Evolutionary conservation across 2,888 invertebrate genomes (phyloP).

Genomic region (Orchestes rusci): DNA sequence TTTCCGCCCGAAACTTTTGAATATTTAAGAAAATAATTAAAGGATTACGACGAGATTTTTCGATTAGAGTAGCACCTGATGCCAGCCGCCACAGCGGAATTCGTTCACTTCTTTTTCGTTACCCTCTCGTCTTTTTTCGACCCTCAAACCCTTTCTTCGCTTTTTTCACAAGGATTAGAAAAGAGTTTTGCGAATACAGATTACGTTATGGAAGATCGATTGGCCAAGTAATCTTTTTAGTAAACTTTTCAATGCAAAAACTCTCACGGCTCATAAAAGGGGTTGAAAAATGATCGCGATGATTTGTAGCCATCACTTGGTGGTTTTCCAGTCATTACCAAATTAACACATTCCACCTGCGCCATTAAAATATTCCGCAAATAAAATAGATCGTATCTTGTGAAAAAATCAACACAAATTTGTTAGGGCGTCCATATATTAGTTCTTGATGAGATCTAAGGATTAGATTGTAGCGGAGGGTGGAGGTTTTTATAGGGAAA

Average conservation of each 20-base stretch:
- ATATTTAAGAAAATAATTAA: slow-evolving; percentile 37
- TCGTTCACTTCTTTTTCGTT: slow-evolving; percentile 15
- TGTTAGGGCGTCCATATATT: too few species aligned
- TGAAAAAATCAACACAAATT: slow-evolving; percentile 11
- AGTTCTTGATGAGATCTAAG: slow-evolving; percentile 10
- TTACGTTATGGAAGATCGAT: background rate
- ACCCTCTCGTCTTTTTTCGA: slow-evolving; percentile 16
- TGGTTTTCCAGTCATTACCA: slow-evolving; percentile 22
- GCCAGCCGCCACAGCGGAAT: slow-evolving; percentile 27
- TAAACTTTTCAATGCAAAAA: slow-evolving; percentile 8
- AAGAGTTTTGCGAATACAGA: slow-evolving; percentile 16
- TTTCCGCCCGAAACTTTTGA: slow-evolving; percentile 29
- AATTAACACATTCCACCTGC: slow-evolving; percentile 14
- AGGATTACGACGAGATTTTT: slow-evolving; percentile 39
- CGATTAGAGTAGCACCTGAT: slow-evolving; percentile 39
- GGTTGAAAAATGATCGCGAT: slow-evolving; percentile 23
- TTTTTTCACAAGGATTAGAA: slow-evolving; percentile 20
- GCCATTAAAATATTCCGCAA: too few species aligned
- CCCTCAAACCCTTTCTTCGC: slow-evolving; percentile 14
- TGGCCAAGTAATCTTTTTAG: background rate
- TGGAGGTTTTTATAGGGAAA: too few species aligned
- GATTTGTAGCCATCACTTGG: slow-evolving; percentile 24
- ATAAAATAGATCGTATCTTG: background rate
- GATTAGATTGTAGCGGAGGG: slow-evolving; percentile 20
- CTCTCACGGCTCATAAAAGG: slow-evolving; percentile 13